Conservation (phyloP, 1,140 invertebrate genomes). For the Drosophila santomea region DNA sequence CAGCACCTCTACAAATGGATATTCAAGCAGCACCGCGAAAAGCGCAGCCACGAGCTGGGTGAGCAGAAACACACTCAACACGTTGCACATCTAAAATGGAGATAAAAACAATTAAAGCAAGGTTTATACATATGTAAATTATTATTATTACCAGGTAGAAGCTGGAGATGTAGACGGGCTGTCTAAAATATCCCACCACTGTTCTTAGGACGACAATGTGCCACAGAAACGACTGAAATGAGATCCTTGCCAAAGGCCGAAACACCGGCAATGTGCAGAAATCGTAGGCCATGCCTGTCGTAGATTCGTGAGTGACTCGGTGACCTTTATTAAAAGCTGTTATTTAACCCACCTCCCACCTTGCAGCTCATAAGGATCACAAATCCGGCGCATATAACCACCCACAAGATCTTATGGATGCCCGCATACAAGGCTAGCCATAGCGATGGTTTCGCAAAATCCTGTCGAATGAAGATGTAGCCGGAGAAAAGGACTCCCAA, state of each 20-base stretch:
- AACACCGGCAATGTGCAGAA: slow-evolving; percentile 56
- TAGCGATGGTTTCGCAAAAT: slow-evolving; percentile 69
- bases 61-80: slow-evolving; percentile 44
- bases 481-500: slow-evolving; percentile 59
- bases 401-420: slow-evolving; percentile 72
- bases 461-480: slow-evolving; percentile 66
- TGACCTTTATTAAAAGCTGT: neutral
- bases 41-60: slow-evolving; percentile 53
- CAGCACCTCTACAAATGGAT: slow-evolving; percentile 56
- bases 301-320: neutral
- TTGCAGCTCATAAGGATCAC: slow-evolving; percentile 68
- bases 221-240: slow-evolving; percentile 76
- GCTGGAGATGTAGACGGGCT: slow-evolving; percentile 56
- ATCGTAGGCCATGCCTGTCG: slow-evolving; percentile 61
- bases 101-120: neutral
- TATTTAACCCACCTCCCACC: slow-evolving; percentile 65
- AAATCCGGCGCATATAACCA: slow-evolving; percentile 57
- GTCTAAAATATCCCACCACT: slow-evolving; percentile 56
- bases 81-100: slow-evolving; percentile 35
- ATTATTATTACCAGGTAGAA: slow-evolving; percentile 39
- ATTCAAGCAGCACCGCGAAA: slow-evolving; percentile 56
- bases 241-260: slow-evolving; percentile 66
- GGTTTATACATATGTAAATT: no score
- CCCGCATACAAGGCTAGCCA: slow-evolving; percentile 76
- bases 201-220: slow-evolving; percentile 63